A percentile compares a stretch with the other conserved stretches of the same genome.
These are phyloP conservation scores for Tapirus indicus DNA, from an alignment of 2,797 vertebrate genomes.

Conservation along the genomic window DNA sequence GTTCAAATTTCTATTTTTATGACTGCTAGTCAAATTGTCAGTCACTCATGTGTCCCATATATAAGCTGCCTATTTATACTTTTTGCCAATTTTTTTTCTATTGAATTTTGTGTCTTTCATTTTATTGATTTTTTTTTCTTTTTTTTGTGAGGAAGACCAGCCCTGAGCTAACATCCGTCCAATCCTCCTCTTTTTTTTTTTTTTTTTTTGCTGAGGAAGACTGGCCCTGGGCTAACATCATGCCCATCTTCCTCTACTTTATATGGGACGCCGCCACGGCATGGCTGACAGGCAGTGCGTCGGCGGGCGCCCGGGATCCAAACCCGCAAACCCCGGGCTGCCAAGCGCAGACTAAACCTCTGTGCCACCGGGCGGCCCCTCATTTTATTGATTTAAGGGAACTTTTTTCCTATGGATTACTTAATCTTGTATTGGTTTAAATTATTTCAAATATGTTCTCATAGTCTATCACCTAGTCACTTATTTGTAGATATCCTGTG, in stretches of 20 bases:
- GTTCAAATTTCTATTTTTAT: not conserved
- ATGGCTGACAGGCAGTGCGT: too few relatives aligned
- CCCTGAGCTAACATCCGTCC: too few relatives aligned
- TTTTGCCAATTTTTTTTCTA: not conserved
- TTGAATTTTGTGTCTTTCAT: not conserved
- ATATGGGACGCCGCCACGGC: too few relatives aligned
- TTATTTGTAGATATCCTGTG: not conserved
- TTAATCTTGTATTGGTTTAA: not conserved
- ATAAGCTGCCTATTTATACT: not conserved
- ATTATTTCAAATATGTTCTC: not conserved
- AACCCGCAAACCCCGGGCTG: too few relatives aligned
- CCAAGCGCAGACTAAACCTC: too few relatives aligned
- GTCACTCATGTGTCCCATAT: not conserved
- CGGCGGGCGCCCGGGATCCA: too few relatives aligned
- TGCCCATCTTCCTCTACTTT: too few relatives aligned
- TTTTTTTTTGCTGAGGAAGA: too few relatives aligned
- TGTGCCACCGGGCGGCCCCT: too few relatives aligned
- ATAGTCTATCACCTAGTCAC: not conserved
- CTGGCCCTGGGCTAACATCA: too few relatives aligned
- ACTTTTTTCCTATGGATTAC: not conserved
- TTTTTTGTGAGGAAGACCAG: too few relatives aligned
- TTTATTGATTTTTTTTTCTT: not conserved
- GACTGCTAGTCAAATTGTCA: not conserved
- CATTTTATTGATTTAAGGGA: not conserved
- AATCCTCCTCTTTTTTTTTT: too few relatives aligned